Evolutionary conservation across 92 coral and sea anemone species (phyloP).

Genomic region (Porites divaricata): DNA sequence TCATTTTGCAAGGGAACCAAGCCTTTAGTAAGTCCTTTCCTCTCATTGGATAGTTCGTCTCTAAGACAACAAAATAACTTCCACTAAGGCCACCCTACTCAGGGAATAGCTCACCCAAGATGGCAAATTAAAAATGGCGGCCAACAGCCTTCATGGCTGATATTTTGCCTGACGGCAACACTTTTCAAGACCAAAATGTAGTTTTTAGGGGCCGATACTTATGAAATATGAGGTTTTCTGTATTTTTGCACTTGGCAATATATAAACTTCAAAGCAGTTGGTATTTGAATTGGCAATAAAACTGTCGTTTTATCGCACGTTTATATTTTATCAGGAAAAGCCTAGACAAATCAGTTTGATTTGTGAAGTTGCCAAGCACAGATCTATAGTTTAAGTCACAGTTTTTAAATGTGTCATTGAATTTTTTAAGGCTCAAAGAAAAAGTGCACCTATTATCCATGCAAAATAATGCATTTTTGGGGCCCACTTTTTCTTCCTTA

Average conservation of each 20-base stretch:
- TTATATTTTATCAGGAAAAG: neutral
- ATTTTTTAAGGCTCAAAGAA: neutral
- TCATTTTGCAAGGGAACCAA: neutral
- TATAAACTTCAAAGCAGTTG: neutral
- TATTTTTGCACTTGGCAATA: neutral
- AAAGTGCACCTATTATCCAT: conserved; percentile 1
- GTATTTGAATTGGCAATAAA: neutral
- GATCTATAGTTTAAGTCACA: neutral
- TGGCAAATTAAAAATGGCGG: neutral
- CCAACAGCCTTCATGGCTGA: neutral
- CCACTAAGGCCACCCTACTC: too few relatives aligned
- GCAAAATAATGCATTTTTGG: neutral
- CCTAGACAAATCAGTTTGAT: neutral
- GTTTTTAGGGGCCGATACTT: neutral
- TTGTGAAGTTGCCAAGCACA: conserved; percentile 2
- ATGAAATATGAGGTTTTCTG: neutral
- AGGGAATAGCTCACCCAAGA: neutral
- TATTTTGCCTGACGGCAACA: neutral
- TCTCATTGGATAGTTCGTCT: too few relatives aligned
- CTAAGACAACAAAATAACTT: too few relatives aligned
- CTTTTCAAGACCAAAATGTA: neutral
- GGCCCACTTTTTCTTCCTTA: neutral
- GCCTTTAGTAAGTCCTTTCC: too few relatives aligned
- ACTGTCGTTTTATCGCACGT: neutral
- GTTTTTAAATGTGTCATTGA: neutral